Conservation (phyloP, 2,797 vertebrate genomes). For the Oceanodroma leucorhoa region DNA sequence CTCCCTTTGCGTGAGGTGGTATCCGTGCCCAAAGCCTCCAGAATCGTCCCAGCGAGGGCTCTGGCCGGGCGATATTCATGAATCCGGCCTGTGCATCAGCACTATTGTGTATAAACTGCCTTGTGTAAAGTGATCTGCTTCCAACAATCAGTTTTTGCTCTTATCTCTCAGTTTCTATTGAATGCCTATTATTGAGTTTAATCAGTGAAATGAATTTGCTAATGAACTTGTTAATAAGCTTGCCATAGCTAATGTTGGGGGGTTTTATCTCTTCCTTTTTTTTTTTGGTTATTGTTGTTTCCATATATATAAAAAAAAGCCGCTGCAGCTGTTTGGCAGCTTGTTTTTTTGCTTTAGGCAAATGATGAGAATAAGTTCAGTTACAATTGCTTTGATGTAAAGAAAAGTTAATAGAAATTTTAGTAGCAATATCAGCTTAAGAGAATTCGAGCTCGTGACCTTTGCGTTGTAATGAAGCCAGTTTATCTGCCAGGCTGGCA, state of each 20-base stretch:
- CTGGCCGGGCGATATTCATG: rapidly evolving
- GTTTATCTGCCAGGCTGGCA: not conserved
- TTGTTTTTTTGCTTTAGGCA: not conserved
- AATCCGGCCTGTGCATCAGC: not conserved
- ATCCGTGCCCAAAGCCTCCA: not conserved
- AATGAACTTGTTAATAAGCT: constrained; percentile 14
- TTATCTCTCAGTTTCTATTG: not conserved
- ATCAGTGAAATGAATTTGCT: not conserved
- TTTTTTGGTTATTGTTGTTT: not conserved
- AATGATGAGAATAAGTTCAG: not conserved
- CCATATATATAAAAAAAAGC: not conserved
- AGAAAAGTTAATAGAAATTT: not conserved
- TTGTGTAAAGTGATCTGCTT: rapidly evolving
- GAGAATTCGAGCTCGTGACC: not conserved
- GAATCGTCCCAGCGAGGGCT: rapidly evolving
- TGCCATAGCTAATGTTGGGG: not conserved
- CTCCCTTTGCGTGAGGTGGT: not conserved
- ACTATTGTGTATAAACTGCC: rapidly evolving
- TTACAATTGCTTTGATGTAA: not conserved
- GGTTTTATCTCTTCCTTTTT: not conserved
- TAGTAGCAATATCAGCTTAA: not conserved
- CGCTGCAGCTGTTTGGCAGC: not conserved
- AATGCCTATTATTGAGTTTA: not conserved
- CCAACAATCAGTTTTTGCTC: not conserved
- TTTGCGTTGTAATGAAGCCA: not conserved